A percentile compares a stretch with the other conserved stretches of the same genome.
phyloP scores from a whole-genome alignment of 2,888 invertebrate species.

The Polydrusus cervinus region DNA sequence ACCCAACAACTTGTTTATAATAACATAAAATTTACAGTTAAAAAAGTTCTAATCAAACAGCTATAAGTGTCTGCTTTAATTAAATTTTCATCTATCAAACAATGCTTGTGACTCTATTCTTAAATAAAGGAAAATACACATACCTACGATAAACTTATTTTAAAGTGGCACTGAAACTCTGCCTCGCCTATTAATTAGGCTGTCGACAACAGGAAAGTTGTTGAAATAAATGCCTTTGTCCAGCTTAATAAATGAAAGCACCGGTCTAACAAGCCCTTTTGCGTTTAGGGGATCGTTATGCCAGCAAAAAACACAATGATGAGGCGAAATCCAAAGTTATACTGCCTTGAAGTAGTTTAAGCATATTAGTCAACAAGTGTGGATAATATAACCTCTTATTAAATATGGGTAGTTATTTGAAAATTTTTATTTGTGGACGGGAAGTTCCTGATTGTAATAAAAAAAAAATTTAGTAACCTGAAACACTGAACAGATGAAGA shows the following conservation, averaged over 20 bases:
- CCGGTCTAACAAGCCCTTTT: slow-evolving; percentile 47
- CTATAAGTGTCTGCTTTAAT: neutral
- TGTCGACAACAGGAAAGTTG: slow-evolving; percentile 60
- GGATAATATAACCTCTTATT: neutral
- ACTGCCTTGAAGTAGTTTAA: slow-evolving; percentile 44
- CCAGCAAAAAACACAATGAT: slow-evolving; percentile 46
- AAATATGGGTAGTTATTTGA: neutral
- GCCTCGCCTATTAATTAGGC: slow-evolving; percentile 62
- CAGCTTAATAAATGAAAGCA: slow-evolving; percentile 53
- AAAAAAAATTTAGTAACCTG: no score
- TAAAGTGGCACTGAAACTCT: slow-evolving; percentile 58
- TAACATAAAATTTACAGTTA: no score
- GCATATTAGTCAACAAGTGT: slow-evolving; percentile 37
- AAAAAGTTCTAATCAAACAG: no score
- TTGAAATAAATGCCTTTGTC: slow-evolving; percentile 57
- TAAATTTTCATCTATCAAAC: neutral
- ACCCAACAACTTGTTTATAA: no score
- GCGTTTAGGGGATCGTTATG: slow-evolving; percentile 24
- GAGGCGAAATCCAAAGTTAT: slow-evolving; percentile 34
- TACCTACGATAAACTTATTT: slow-evolving; percentile 56
- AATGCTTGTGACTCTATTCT: slow-evolving; percentile 3
- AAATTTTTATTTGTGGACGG: no score
- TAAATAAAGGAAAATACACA: slow-evolving; percentile 31
- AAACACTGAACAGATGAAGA: no score
- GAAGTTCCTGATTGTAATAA: no score